A percentile compares a stretch with the other conserved stretches of the same genome.
phyloP scores from a whole-genome alignment of 1,140 invertebrate genomes.

The Dinothrombium tinctorium region DNA sequence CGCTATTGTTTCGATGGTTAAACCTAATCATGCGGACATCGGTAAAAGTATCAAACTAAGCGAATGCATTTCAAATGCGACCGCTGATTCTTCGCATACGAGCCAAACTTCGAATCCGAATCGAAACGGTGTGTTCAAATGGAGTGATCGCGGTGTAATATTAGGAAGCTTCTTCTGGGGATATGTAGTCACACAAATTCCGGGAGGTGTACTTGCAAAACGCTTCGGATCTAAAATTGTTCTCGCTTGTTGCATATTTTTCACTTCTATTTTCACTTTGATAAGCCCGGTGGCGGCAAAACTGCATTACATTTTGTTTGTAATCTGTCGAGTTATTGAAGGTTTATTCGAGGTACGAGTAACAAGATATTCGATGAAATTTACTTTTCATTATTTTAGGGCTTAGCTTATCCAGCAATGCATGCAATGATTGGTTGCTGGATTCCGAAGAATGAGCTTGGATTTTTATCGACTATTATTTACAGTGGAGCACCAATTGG shows the following conservation, averaged over 20 bases:
- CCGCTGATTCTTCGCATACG: no score
- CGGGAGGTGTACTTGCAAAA: conserved; percentile 49
- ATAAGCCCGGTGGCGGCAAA: conserved; percentile 7
- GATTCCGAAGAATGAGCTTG: conserved; percentile 13
- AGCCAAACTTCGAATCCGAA: no score
- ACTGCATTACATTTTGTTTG: conserved; percentile 1
- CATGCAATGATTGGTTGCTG: conserved; percentile 21
- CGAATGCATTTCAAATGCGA: no score
- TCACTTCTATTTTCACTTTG: conserved; percentile 25
- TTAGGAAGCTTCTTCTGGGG: conserved; percentile 67
- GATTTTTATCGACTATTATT: conserved; percentile 9
- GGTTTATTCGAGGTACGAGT: conserved; percentile 4
- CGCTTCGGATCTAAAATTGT: conserved; percentile 55
- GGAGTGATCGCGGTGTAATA: no score
- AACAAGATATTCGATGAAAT: background rate
- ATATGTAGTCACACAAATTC: conserved; percentile 53
- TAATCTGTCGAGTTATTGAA: conserved; percentile 14
- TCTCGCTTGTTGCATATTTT: conserved; percentile 50
- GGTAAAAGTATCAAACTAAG: no score
- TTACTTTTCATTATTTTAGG: no score
- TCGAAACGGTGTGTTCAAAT: conserved; percentile 55
- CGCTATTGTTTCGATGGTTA: conserved; percentile 86
- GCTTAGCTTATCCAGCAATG: conserved; percentile 20
- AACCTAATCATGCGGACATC: no score
- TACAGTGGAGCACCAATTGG: conserved; percentile 18